Conservation (phyloP, 2,888 invertebrate genomes). For the Melanotus villosus region DNA sequence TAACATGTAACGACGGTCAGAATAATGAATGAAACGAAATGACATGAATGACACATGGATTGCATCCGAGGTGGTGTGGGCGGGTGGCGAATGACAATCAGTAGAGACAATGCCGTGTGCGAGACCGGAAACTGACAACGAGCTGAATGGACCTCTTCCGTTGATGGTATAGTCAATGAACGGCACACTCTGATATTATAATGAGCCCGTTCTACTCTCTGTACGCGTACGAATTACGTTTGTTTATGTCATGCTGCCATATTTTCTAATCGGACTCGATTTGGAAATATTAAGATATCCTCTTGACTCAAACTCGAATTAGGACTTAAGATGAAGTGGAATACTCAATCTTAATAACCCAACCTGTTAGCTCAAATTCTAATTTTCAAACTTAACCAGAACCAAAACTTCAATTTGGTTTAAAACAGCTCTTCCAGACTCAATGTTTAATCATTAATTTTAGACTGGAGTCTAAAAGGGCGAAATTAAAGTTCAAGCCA, state of each 20-base stretch:
- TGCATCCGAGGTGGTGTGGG: slow-evolving; percentile 25
- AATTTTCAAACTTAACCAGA: too few species aligned
- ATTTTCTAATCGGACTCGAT: too few species aligned
- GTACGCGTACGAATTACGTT: slow-evolving; percentile 35
- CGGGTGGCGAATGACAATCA: slow-evolving; percentile 36
- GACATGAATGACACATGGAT: slow-evolving; percentile 31
- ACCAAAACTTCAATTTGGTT: too few species aligned
- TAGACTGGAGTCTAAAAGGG: too few species aligned
- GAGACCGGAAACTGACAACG: slow-evolving; percentile 43
- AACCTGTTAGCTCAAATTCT: too few species aligned
- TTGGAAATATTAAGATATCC: too few species aligned
- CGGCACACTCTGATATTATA: slow-evolving; percentile 43
- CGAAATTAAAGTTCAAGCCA: too few species aligned
- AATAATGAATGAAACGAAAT: slow-evolving; percentile 25
- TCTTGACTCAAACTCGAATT: too few species aligned
- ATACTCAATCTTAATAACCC: too few species aligned
- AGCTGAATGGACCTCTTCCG: slow-evolving; percentile 47
- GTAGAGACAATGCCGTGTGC: slow-evolving; percentile 35
- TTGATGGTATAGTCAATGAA: slow-evolving; percentile 44
- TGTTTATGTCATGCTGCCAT: slow-evolving; percentile 26
- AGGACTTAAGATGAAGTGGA: too few species aligned
- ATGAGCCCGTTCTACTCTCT: slow-evolving; percentile 40
- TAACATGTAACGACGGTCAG: not conserved
- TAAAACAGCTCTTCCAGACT: too few species aligned
- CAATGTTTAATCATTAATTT: too few species aligned